Evolutionary conservation across 2,113 vertebrate genomes (phyloP).

Genomic region (Donacobius atricapilla): DNA sequence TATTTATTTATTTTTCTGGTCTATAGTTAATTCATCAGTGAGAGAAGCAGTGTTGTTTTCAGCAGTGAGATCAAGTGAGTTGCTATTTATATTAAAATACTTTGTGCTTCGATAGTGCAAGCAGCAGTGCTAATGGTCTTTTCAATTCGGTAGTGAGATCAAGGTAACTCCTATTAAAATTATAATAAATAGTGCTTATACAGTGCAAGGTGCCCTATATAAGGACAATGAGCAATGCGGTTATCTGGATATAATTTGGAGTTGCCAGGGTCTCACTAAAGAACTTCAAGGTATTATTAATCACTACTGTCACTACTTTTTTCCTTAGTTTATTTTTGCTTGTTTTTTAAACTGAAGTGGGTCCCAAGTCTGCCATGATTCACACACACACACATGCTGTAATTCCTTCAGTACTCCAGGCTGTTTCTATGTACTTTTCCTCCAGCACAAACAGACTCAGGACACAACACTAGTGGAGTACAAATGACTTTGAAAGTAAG

Average conservation of each 20-base stretch:
- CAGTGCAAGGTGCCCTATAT: not conserved
- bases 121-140: constrained; percentile 52
- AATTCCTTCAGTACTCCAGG: not conserved
- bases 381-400: not conserved
- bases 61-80: constrained; percentile 55
- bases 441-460: not conserved
- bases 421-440: not conserved
- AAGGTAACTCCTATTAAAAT: constrained; percentile 68
- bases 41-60: constrained; percentile 25
- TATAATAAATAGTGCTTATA: constrained; percentile 44
- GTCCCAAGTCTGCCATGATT: not conserved
- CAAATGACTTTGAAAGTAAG: not conserved
- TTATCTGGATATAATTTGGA: constrained; percentile 35
- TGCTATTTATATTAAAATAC: constrained; percentile 62
- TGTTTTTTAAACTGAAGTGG: not conserved
- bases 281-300: constrained; percentile 27
- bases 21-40: constrained; percentile 44
- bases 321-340: not conserved
- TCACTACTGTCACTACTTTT: not conserved
- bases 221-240: constrained; percentile 28
- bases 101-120: constrained; percentile 45
- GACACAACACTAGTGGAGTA: not conserved
- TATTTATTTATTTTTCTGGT: constrained; percentile 52
- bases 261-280: constrained; percentile 31
- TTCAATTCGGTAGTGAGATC: constrained; percentile 48